Conservation (phyloP, 2,113 vertebrate species). For the Cynocephalus volans region DNA sequence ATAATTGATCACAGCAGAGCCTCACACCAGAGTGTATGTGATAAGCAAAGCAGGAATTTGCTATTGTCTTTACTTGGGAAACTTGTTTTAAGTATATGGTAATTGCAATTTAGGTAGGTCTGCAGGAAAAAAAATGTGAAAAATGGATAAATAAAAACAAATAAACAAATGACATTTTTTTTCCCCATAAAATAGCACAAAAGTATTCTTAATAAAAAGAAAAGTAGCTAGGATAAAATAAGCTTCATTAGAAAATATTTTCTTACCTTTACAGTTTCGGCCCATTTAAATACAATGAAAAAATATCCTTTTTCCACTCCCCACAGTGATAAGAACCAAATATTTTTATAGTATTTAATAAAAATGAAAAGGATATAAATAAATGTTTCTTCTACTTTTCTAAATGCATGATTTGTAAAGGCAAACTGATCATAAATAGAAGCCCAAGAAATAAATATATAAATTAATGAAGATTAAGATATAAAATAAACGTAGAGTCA, state of each 20-base stretch:
- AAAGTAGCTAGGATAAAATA: neutral
- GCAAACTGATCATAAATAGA: conserved; percentile 80
- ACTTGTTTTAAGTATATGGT: neutral
- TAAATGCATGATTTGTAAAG: conserved; percentile 73
- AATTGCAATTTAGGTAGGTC: neutral
- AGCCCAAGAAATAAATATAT: conserved; percentile 64
- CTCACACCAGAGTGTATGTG: neutral
- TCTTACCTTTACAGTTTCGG: neutral
- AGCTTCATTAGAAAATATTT: neutral
- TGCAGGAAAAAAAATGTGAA: neutral
- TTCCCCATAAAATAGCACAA: neutral
- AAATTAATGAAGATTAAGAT: conserved; percentile 17
- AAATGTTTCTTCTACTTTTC: conserved; percentile 77
- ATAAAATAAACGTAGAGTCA: neutral
- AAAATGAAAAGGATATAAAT: neutral
- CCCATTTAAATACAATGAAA: neutral
- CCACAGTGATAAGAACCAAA: neutral
- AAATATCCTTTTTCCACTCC: neutral
- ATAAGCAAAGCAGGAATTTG: neutral
- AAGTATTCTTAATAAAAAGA: conserved; percentile 20
- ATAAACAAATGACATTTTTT: neutral
- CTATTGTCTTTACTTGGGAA: neutral
- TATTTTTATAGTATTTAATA: neutral
- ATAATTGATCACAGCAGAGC: neutral
- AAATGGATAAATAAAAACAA: neutral